A percentile compares a stretch with the other conserved stretches of the same genome.
Conservation (phyloP, 1,140 invertebrate species). For the Brachionus koreanus region DNA sequence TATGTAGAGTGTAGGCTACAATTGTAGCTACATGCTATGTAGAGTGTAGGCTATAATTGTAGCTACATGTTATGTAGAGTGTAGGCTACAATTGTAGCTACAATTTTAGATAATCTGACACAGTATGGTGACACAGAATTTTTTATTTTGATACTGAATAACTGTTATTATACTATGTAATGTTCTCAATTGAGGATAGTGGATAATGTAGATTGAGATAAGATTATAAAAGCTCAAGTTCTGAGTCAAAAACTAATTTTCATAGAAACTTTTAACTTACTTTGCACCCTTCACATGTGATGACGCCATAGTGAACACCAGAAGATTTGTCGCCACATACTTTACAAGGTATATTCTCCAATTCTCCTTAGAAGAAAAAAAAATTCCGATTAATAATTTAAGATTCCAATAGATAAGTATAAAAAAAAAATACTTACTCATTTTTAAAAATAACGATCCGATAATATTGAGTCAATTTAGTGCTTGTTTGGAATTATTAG, state of each 20-base stretch:
- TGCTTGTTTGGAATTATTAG: background rate
- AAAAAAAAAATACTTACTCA: background rate
- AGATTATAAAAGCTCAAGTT: no score
- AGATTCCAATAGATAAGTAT: no score
- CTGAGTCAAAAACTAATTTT: no score
- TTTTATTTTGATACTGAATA: no score
- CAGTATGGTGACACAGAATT: no score
- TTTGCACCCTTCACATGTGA: conserved; percentile 62
- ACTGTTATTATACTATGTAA: no score
- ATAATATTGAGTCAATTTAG: background rate
- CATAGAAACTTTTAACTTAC: no score
- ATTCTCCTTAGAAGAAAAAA: background rate
- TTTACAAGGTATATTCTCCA: conserved; percentile 45
- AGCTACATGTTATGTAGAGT: background rate
- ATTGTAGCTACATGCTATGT: background rate
- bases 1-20: background rate
- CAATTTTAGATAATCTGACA: background rate
- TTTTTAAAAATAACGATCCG: background rate
- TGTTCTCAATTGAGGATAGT: no score
- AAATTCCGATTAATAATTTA: no score
- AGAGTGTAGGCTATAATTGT: background rate
- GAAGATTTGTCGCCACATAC: conserved; percentile 58
- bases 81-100: background rate
- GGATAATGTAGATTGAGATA: no score
- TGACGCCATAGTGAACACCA: conserved; percentile 61